Evolutionary conservation across 2,888 invertebrate species (phyloP).

Genomic region (Galerucella pusilla): DNA sequence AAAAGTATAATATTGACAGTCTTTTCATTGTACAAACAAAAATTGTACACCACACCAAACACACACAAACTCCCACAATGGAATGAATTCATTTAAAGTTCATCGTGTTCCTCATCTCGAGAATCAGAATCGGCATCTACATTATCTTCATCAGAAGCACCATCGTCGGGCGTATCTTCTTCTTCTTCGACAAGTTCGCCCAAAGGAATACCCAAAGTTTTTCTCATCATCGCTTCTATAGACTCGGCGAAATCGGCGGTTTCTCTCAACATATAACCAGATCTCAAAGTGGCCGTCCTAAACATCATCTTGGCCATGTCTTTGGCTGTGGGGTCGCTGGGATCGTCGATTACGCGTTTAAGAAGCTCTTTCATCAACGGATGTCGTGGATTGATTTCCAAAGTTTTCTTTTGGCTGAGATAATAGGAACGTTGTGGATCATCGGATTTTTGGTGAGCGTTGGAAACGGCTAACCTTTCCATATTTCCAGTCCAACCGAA

Average conservation of each 20-base stretch:
- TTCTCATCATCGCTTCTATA: constrained; percentile 90
- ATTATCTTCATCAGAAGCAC: constrained; percentile 64
- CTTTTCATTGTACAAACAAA: constrained; percentile 47
- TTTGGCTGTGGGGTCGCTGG: constrained; percentile 81
- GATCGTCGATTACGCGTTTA: constrained; percentile 81
- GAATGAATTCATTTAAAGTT: constrained; percentile 66
- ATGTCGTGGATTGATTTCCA: constrained; percentile 98
- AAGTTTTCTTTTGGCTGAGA: constrained; percentile 92
- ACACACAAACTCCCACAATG: constrained; percentile 41
- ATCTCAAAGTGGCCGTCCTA: constrained; percentile 92
- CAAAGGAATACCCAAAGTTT: constrained; percentile 79
- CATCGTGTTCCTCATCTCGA: constrained; percentile 68
- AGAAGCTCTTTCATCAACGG: constrained; percentile 93
- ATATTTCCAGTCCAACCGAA: constrained; percentile 99
- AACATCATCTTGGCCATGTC: constrained; percentile 91
- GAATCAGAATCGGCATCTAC: constrained; percentile 60
- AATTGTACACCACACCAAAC: constrained; percentile 39
- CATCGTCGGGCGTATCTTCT: constrained; percentile 65
- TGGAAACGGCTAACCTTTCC: constrained; percentile 94
- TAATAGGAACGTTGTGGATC: constrained; percentile 92
- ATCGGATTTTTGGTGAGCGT: constrained; percentile 96
- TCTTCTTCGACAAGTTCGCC: constrained; percentile 73
- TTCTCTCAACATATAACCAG: constrained; percentile 92
- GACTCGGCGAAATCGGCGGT: constrained; percentile 89
- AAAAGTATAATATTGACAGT: constrained; percentile 50